Conservation (phyloP, 2,797 vertebrate genomes). For the Champsocephalus gunnari region DNA sequence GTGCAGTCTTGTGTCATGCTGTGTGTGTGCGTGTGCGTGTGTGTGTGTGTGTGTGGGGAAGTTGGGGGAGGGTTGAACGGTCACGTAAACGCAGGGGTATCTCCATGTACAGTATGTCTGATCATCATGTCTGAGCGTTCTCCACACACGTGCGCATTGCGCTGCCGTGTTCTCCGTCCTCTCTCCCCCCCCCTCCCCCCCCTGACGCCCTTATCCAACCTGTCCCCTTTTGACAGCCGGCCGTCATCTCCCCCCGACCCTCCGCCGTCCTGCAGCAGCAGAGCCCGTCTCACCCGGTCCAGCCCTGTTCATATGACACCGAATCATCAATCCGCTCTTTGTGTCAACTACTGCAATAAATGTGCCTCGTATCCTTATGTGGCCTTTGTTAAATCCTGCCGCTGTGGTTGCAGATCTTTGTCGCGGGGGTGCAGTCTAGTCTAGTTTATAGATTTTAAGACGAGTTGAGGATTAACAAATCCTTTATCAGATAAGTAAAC, state of each 20-base stretch:
- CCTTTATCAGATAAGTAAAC: not conserved
- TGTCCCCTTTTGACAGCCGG: conserved; percentile 55
- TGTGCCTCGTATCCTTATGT: conserved; percentile 64
- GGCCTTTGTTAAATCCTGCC: conserved; percentile 68
- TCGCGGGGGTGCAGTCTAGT: conserved; percentile 23
- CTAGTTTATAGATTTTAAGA: conserved; percentile 33
- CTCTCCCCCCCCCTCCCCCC: conserved; percentile 3
- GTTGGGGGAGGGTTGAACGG: conserved; percentile 32
- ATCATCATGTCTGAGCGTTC: conserved; percentile 35
- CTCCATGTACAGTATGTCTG: conserved; percentile 47
- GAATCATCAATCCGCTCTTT: conserved; percentile 64
- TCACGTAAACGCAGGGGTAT: conserved; percentile 21
- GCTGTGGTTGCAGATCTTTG: conserved; percentile 67
- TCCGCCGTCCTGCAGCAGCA: conserved; percentile 41
- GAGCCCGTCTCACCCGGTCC: conserved; percentile 35
- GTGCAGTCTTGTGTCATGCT: conserved; percentile 57
- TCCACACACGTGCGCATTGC: conserved; percentile 71
- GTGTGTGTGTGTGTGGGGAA: not conserved
- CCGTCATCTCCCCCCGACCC: conserved; percentile 49
- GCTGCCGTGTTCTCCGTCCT: conserved; percentile 28
- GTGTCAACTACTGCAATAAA: conserved; percentile 57
- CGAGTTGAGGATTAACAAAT: conserved; percentile 11
- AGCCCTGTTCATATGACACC: conserved; percentile 44
- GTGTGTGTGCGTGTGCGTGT: conserved; percentile 8
- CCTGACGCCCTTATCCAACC: conserved; percentile 67